These are phyloP conservation scores for Falco columbarius DNA, from an alignment of 2,797 vertebrate genomes.

Conservation along the genomic window DNA sequence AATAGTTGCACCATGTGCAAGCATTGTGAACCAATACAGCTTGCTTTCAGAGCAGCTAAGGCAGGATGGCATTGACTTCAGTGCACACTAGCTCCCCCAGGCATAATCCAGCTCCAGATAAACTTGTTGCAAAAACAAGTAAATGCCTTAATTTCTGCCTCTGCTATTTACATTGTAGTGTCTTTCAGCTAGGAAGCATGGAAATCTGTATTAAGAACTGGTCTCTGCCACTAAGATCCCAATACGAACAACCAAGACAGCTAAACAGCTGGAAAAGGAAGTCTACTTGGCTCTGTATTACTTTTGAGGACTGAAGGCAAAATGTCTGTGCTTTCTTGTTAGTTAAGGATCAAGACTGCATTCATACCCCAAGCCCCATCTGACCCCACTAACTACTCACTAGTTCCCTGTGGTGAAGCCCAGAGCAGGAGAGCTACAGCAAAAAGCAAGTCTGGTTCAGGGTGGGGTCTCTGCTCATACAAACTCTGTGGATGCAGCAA, in stretches of 20 bases:
- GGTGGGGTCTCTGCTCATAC: not conserved
- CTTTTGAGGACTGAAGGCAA: not conserved
- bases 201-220: not conserved
- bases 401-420: not conserved
- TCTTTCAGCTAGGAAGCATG: not conserved
- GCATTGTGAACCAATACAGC: not conserved
- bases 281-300: not conserved
- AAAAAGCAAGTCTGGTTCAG: not conserved
- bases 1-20: not conserved
- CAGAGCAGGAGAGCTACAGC: not conserved
- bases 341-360: not conserved
- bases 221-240: not conserved
- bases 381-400: not conserved
- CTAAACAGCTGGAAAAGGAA: not conserved
- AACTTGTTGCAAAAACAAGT: not conserved
- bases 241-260: not conserved
- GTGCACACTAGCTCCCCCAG: not conserved
- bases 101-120: not conserved
- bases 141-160: not conserved
- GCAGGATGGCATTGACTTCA: not conserved
- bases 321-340: not conserved
- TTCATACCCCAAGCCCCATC: not conserved
- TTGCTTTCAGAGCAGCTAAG: not conserved
- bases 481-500: not conserved
- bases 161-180: not conserved